Base-by-base conservation (phyloP, 2,113 vertebrate genomes). In the Isichthys henryi region DNA sequence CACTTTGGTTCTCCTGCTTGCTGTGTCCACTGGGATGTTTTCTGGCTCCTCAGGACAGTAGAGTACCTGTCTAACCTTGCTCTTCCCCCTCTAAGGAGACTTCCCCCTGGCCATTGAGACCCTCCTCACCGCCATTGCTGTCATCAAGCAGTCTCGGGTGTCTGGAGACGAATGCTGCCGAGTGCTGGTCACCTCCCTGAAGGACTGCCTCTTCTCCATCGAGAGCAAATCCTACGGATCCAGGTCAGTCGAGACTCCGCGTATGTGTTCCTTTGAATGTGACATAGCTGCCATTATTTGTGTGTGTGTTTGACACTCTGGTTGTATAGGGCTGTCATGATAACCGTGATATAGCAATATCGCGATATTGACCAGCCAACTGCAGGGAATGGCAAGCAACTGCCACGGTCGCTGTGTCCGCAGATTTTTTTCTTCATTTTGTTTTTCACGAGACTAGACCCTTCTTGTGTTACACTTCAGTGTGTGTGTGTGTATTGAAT, bases 61-160 rank as follows among this genome's bases (percentile, higher is more conserved):
- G 9, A 23, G 48, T n/a, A 11, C 21, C 1, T 3, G 3, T 46
- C 10, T 62, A 62, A 88, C 19, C 1, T 10, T 62, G 84, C 46
- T 91, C 19, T 70, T 90, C 2, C 50, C 58, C 80, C 11, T 53
- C 90, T 35, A 91, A 99, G 98, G 98, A 17, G 97, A 99, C 90
- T 95, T 97, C 91, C 95, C 95, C 27, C 96, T 97, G 0, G 97
- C 98, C 23, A 98, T 98, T 88, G 98, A 99, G 95, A 99, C 98
- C 0, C 95, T 98, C 82, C 95, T 98, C 77, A 99, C 98, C 0
- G 98, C 98, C 90, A 98, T 98, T 31, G 97, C 98, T 0, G 97
- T 99, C 91, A 98, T 99, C 94, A 99, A 98, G 92, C 97, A 99
- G 95, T 99, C 98, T 2, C 97, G 96, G 6, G 98, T 99, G 7